Evolutionary conservation across 2,797 vertebrate species (phyloP).

Genomic region (Gallinago stenura): DNA sequence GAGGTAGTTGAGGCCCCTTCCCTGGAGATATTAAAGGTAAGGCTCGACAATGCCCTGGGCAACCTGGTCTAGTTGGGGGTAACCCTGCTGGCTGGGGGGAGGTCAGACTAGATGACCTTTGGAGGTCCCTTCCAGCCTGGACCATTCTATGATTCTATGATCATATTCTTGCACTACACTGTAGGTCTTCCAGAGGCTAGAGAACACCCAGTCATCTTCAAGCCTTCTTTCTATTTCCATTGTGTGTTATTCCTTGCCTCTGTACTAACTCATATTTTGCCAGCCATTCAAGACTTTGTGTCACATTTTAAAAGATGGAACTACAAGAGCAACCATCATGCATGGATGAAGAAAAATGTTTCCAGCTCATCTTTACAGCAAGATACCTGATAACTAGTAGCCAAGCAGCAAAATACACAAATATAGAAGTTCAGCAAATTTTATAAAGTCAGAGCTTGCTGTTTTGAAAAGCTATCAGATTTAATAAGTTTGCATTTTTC

Average conservation of each 20-base stretch:
- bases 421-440: not conserved
- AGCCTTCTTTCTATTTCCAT: not conserved
- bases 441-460: constrained; percentile 5
- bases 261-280: not conserved
- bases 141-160: not conserved
- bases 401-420: not conserved
- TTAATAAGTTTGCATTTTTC: constrained; percentile 5
- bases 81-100: too few species aligned
- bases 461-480: constrained; percentile 19
- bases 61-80: too few species aligned
- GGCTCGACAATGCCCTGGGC: too few species aligned
- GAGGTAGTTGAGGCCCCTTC: too few species aligned
- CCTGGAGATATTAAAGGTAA: too few species aligned
- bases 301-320: not conserved
- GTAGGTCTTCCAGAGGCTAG: not conserved
- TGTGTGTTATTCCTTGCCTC: not conserved
- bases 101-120: too few species aligned
- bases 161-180: not conserved
- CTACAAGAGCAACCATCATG: not conserved
- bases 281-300: not conserved
- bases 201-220: not conserved
- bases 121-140: too few species aligned
- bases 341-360: not conserved
- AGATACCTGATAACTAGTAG: not conserved
- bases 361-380: not conserved